Evolutionary conservation across 1,140 invertebrate species (phyloP).

Genomic region (Ladona fulva): DNA sequence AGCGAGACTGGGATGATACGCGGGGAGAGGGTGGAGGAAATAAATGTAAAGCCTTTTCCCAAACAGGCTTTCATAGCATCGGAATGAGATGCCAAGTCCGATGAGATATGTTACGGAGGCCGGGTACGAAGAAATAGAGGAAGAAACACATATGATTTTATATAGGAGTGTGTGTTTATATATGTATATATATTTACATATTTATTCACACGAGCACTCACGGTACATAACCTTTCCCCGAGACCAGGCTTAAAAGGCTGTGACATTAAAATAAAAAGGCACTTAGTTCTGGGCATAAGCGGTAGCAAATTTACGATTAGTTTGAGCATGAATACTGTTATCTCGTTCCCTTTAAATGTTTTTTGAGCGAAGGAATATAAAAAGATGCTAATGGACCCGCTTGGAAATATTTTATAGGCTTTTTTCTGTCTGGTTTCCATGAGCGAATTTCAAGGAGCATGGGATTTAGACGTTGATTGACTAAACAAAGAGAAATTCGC

Average conservation of each 20-base stretch:
- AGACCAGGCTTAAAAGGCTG: not conserved
- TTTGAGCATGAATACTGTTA: not conserved
- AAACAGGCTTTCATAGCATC: not conserved
- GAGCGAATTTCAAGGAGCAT: not conserved
- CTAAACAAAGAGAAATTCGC: no score
- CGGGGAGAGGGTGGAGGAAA: not conserved
- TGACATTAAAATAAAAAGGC: slow-evolving; percentile 10
- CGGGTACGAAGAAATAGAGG: not conserved
- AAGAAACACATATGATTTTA: not conserved
- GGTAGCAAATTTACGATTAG: slow-evolving; percentile 9
- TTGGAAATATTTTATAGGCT: not conserved
- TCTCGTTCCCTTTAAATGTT: slow-evolving; percentile 1
- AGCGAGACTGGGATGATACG: not conserved
- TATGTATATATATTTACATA: not conserved
- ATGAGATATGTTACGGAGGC: not conserved
- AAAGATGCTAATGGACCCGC: not conserved
- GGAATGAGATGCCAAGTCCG: not conserved
- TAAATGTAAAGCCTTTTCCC: not conserved
- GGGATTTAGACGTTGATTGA: no score
- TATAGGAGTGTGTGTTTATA: not conserved
- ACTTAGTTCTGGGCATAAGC: slow-evolving; percentile 1
- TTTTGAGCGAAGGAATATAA: not conserved
- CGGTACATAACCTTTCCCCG: not conserved
- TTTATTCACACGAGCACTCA: not conserved
- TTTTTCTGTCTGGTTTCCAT: not conserved